Evolutionary conservation across 2,113 vertebrate species (phyloP), one percentile per base, ranked within the genome.

Genomic region (Hypomesus transpacificus): DNA sequence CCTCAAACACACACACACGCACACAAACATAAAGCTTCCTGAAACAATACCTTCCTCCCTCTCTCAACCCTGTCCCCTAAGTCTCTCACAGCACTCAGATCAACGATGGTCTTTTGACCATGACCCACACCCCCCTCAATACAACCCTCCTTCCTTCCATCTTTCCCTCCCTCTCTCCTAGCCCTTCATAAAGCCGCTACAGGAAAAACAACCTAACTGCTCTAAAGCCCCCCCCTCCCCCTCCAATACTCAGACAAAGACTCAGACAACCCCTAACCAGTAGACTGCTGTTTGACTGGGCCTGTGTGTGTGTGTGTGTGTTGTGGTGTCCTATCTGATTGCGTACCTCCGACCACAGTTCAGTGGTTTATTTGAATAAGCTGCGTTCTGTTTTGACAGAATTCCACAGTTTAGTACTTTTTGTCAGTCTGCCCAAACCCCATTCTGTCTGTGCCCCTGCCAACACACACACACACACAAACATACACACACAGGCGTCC

Each of bases 361-460:
- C 74, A 68, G 54, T 1, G 16, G 76, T 88, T 85, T 89, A 87
- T 90, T 90, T 89, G 71, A 88, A 84, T 77, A 79, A 73, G 79
- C 78, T 60, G 58, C 75, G 78, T 84, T 82, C 74, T 88, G 78
- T 87, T 92, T 86, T 84, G 79, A 82, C 77, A 80, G 76, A 85
- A 86, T 84, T 87, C 78, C 78, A 82, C 69, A 83, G 82, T 87
- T 87, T 81, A 84, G 77, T 75, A 69, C 75, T 78, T 54, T 77
- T 68, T 74, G 81, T 88, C 82, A 86, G 78, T 86, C 75, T 53
- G 63, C 76, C 75, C 73, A 66, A 87, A 83, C 76, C 71, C 74
- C 78, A 62, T 87, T 56, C 76, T 68, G 77, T 78, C 73, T 74
- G 75, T 58, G 70, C 39, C 24, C 13, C 66, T 79, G 88, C 86